Evolutionary conservation across 2,888 invertebrate genomes (phyloP).

Genomic region (Pseudeuparius sepicola): DNA sequence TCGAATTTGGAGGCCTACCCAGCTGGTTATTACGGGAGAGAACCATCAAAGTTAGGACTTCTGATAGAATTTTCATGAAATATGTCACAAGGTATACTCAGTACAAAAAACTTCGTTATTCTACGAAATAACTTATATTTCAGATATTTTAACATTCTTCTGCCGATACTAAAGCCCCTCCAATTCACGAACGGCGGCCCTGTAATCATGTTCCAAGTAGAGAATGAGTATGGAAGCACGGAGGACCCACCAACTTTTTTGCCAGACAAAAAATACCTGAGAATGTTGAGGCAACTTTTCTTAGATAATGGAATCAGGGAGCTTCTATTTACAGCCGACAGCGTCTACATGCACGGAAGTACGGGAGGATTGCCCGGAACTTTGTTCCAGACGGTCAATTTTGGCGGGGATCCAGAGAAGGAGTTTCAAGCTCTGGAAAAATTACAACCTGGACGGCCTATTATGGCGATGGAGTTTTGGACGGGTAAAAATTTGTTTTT

Average conservation of each 20-base stretch:
- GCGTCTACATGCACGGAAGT: constrained; percentile 30
- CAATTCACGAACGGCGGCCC: constrained; percentile 73
- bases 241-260: constrained; percentile 21
- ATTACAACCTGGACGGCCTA: constrained; percentile 43
- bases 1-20: constrained; percentile 46
- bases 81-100: constrained; percentile 42
- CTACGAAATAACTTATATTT: no score
- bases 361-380: constrained; percentile 37
- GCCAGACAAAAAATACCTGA: constrained; percentile 25
- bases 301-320: constrained; percentile 36
- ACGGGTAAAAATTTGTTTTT: constrained; percentile 35
- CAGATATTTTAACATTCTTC: constrained; percentile 31
- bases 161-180: constrained; percentile 42
- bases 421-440: constrained; percentile 37
- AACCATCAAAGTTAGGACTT: constrained; percentile 37
- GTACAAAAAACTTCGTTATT: no score
- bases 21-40: constrained; percentile 33
- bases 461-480: constrained; percentile 52
- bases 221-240: constrained; percentile 52
- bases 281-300: constrained; percentile 33
- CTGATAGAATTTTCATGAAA: constrained; percentile 31
- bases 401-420: constrained; percentile 39
- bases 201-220: constrained; percentile 78
- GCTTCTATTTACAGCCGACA: constrained; percentile 46
- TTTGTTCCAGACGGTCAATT: constrained; percentile 45